Evolutionary conservation across 2,113 vertebrate species (phyloP).

Genomic region (Dipodomys ordii): DNA sequence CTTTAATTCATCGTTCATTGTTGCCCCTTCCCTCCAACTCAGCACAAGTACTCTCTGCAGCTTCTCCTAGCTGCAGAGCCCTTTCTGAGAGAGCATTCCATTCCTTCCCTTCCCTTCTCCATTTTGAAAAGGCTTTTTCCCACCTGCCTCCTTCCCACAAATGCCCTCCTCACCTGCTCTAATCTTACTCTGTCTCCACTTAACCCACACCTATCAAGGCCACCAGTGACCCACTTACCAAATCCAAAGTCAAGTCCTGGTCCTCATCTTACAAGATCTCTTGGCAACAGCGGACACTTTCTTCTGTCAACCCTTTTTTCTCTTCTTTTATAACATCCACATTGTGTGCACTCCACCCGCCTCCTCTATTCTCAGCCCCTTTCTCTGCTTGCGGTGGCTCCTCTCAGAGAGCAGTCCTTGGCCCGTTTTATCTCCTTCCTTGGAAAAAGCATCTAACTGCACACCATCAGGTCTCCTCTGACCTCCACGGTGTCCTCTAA

Average conservation of each 20-base stretch:
- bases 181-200: neutral
- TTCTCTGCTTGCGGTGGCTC: neutral
- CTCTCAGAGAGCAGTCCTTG: neutral
- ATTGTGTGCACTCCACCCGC: neutral
- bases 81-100: neutral
- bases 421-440: neutral
- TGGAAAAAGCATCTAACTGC: neutral
- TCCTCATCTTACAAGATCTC: neutral
- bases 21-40: neutral
- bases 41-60: neutral
- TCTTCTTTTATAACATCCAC: neutral
- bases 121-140: neutral
- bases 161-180: neutral
- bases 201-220: neutral
- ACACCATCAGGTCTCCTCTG: fast-evolving
- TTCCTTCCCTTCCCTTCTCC: neutral
- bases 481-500: neutral
- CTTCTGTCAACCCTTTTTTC: neutral
- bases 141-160: neutral
- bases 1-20: neutral
- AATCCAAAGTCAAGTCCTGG: neutral
- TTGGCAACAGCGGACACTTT: neutral
- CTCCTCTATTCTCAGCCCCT: neutral
- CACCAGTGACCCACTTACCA: neutral
- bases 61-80: neutral